phyloP scores from a whole-genome alignment of 2,888 invertebrate species.

The Nymphalis urticae region DNA sequence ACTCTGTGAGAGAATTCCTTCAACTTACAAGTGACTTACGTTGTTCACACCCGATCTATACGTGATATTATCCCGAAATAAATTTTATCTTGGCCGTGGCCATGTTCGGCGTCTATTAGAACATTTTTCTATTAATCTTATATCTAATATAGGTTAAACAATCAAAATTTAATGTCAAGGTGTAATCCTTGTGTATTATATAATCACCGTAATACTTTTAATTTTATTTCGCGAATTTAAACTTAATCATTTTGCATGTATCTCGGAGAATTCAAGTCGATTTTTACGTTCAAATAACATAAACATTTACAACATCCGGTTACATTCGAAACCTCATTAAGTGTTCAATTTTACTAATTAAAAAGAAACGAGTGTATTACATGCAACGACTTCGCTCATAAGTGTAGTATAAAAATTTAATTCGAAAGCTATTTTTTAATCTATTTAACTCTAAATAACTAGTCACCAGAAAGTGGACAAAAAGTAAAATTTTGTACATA shows the following conservation, averaged over 20 bases:
- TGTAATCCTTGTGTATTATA: neutral
- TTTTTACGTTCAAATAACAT: neutral
- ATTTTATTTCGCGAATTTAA: neutral
- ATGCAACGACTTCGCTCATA: neutral
- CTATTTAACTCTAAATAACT: too few relatives aligned
- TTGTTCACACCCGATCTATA: slow-evolving; percentile 23
- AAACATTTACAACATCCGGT: slow-evolving; percentile 3
- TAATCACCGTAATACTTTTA: neutral
- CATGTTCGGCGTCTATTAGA: slow-evolving; percentile 17
- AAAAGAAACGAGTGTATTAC: neutral
- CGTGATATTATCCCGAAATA: slow-evolving; percentile 40
- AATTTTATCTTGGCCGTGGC: slow-evolving; percentile 36
- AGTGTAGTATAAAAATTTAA: too few relatives aligned
- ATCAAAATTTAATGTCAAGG: slow-evolving; percentile 1
- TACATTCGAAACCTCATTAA: slow-evolving; percentile 1
- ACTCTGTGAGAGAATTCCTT: slow-evolving; percentile 59
- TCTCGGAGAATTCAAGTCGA: neutral
- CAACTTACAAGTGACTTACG: slow-evolving; percentile 43
- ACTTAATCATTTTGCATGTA: neutral
- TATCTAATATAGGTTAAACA: slow-evolving; percentile 4
- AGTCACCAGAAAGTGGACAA: too few relatives aligned
- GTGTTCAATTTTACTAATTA: slow-evolving; percentile 8
- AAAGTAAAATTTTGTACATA: too few relatives aligned
- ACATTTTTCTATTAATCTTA: neutral
- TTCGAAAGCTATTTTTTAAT: too few relatives aligned